Evolutionary conservation across 1,140 invertebrate genomes (phyloP).

Genomic region (Carposina sasakii): DNA sequence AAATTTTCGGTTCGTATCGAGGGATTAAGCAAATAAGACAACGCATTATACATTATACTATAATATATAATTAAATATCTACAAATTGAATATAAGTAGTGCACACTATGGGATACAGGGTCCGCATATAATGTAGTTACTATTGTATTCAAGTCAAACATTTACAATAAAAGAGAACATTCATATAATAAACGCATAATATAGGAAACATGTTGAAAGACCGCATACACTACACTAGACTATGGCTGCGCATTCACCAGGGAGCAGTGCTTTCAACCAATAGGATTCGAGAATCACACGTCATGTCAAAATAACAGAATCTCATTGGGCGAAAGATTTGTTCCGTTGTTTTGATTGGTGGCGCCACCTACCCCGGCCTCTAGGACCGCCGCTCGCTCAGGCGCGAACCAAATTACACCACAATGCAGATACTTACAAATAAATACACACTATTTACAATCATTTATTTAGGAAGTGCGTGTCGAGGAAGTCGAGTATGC

Average conservation of each 20-base stretch:
- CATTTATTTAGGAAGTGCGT: too few species aligned
- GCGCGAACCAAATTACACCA: conserved; percentile 62
- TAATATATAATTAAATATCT: conserved; percentile 72
- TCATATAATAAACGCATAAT: conserved; percentile 69
- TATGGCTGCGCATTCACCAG: conserved; percentile 11
- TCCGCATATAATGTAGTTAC: conserved; percentile 44
- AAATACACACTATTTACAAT: conserved; percentile 64
- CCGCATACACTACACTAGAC: conserved; percentile 45
- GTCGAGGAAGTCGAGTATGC: too few species aligned
- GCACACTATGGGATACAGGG: conserved; percentile 57
- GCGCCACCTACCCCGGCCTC: conserved; percentile 10
- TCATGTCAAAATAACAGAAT: too few species aligned
- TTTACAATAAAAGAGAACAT: conserved; percentile 70
- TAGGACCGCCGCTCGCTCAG: conserved; percentile 28
- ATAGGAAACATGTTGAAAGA: conserved; percentile 65
- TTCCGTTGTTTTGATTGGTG: too few species aligned
- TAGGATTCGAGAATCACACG: too few species aligned
- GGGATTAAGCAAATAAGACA: conserved; percentile 62
- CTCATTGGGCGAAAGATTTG: too few species aligned
- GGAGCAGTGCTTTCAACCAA: too few species aligned
- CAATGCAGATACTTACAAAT: conserved; percentile 59
- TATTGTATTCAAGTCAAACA: conserved; percentile 58
- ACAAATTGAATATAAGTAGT: conserved; percentile 68
- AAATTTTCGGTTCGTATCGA: conserved; percentile 50
- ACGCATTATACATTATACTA: conserved; percentile 68